Evolutionary conservation across 2,797 vertebrate genomes (phyloP).

Genomic region (Helicolenus hilgendorfi): DNA sequence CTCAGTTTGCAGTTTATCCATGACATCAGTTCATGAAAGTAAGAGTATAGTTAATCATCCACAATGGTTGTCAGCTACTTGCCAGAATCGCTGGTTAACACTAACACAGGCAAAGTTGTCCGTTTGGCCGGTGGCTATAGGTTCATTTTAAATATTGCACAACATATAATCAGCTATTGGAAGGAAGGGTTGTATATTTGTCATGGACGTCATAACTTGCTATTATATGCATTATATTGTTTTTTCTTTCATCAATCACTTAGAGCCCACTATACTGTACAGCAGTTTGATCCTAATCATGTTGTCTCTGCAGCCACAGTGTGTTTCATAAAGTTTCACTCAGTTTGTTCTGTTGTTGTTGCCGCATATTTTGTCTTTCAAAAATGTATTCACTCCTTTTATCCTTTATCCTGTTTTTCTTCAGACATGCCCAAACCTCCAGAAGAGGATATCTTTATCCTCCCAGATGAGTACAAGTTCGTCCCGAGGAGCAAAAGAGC

Average conservation of each 20-base stretch:
- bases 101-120: conserved; percentile 16
- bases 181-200: conserved; percentile 43
- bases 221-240: conserved; percentile 30
- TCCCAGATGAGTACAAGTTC: conserved; percentile 92
- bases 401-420: conserved; percentile 30
- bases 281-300: background rate
- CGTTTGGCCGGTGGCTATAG: conserved; percentile 11
- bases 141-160: conserved; percentile 10
- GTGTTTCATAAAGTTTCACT: background rate
- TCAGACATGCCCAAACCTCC: conserved; percentile 94
- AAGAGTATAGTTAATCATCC: conserved; percentile 62
- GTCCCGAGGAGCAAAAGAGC: conserved; percentile 87
- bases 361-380: background rate
- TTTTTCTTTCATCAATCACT: conserved; percentile 47
- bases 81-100: conserved; percentile 43
- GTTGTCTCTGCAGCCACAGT: background rate
- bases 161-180: conserved; percentile 8
- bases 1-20: conserved; percentile 47
- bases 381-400: background rate
- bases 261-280: background rate
- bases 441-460: conserved; percentile 85
- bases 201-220: conserved; percentile 20
- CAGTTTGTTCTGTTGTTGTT: background rate
- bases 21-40: conserved; percentile 61
- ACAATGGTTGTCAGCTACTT: conserved; percentile 47